These are phyloP conservation scores for Acanthornis magna DNA, from an alignment of 2,797 vertebrate species.

Conservation along the genomic window DNA sequence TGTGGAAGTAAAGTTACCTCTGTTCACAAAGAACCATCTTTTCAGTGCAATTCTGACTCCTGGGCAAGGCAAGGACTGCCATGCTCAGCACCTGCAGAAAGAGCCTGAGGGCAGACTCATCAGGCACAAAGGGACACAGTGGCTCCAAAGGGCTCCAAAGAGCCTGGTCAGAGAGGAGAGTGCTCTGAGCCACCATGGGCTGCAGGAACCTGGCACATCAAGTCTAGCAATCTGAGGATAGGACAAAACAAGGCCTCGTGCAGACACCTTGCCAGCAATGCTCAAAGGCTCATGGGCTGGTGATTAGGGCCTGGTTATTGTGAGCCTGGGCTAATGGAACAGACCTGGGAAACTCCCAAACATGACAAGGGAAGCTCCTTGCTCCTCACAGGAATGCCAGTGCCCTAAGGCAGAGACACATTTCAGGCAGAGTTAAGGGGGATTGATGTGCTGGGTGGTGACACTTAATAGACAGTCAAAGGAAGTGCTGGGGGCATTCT, in stretches of 20 bases:
- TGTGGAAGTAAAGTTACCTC: background rate
- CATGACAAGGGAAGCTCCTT: background rate
- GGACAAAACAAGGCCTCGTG: background rate
- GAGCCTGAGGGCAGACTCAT: background rate
- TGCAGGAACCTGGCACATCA: background rate
- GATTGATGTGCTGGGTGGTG: background rate
- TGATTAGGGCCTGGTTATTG: background rate
- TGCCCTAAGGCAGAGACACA: background rate
- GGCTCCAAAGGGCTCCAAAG: background rate
- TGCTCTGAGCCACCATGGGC: background rate
- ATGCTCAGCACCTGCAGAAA: accelerated
- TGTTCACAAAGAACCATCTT: no score
- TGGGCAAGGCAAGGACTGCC: background rate
- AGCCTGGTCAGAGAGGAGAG: background rate
- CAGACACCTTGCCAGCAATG: background rate
- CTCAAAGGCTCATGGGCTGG: background rate
- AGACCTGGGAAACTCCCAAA: background rate
- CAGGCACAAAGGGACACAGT: background rate
- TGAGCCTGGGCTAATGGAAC: background rate
- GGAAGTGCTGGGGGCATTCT: background rate
- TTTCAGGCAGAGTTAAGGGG: accelerated
- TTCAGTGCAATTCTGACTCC: accelerated
- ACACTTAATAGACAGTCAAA: no score
- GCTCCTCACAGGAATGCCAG: background rate
- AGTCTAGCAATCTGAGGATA: background rate